phyloP scores from a whole-genome alignment of 2,888 invertebrate genomes.

The Pollenia angustigena region DNA sequence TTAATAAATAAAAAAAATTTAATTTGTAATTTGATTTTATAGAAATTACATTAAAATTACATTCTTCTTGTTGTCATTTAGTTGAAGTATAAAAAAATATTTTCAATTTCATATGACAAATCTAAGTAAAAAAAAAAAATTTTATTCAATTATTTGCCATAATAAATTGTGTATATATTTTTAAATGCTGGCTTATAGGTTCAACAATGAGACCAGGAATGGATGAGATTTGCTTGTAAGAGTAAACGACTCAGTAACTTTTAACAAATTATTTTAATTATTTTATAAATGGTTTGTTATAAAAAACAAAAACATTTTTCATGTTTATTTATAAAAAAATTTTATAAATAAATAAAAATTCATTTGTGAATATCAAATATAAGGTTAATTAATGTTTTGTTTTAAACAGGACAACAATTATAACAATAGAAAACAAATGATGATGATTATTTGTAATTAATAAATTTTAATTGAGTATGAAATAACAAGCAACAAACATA shows the following conservation, averaged over 20 bases:
- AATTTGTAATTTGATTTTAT: slow-evolving; percentile 54
- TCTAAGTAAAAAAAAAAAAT: slow-evolving; percentile 13
- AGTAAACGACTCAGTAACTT: neutral
- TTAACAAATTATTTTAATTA: slow-evolving; percentile 34
- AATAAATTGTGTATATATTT: slow-evolving; percentile 4
- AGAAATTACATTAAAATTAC: slow-evolving; percentile 50
- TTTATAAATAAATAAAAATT: slow-evolving; percentile 40
- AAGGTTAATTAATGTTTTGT: slow-evolving; percentile 56
- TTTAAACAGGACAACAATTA: neutral
- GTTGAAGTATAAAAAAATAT: neutral
- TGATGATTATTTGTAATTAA: slow-evolving; percentile 37
- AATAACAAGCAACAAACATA: neutral
- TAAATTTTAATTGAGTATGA: slow-evolving; percentile 31
- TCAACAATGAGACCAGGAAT: too few species aligned
- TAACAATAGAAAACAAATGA: neutral
- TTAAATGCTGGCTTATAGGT: slow-evolving; percentile 1
- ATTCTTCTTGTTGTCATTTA: slow-evolving; percentile 36
- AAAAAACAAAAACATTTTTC: slow-evolving; percentile 32
- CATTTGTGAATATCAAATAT: slow-evolving; percentile 41
- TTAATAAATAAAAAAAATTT: slow-evolving; percentile 29
- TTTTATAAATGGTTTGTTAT: slow-evolving; percentile 27
- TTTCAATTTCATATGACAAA: slow-evolving; percentile 28
- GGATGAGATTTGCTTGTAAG: too few species aligned
- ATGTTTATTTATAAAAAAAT: slow-evolving; percentile 1
- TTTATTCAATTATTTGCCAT: slow-evolving; percentile 30